Conservation (phyloP, 53 echinoderm and acorn worm species). For the Echinarachnius parma region DNA sequence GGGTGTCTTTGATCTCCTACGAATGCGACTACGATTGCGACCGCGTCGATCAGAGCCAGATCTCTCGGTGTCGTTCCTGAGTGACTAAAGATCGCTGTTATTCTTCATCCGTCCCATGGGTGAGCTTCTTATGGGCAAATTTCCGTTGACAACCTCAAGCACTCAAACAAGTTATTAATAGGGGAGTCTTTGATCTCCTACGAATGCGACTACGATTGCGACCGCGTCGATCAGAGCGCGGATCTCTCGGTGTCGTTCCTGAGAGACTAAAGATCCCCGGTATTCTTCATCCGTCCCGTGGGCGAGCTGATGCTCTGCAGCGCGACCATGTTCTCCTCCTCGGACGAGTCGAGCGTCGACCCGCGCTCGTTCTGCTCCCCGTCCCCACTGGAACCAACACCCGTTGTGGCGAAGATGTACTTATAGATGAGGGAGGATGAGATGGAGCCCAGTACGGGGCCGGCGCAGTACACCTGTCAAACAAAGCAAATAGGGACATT, state of each 20-base stretch:
- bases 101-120: no score
- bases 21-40: no score
- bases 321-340: slow-evolving; percentile 69
- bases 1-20: no score
- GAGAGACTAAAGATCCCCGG: slow-evolving; percentile 35
- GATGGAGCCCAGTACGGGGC: slow-evolving; percentile 69
- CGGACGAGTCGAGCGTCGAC: slow-evolving; percentile 63
- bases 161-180: no score
- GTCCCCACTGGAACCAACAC: slow-evolving; percentile 40
- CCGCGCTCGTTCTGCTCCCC: slow-evolving; percentile 5
- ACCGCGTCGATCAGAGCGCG: slow-evolving; percentile 10
- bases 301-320: slow-evolving; percentile 52
- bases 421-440: slow-evolving; percentile 80
- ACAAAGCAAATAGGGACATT: no score
- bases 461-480: slow-evolving; percentile 79
- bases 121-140: no score
- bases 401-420: slow-evolving; percentile 79
- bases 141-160: no score
- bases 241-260: slow-evolving; percentile 2
- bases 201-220: no score
- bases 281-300: slow-evolving; percentile 21
- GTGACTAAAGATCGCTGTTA: no score
- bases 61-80: no score
- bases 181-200: no score
- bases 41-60: no score